Percentiles rank a stretch among this genome's conserved stretches.
Conservation (phyloP, 1,140 invertebrate genomes). For the Drosophila grimshawi region DNA sequence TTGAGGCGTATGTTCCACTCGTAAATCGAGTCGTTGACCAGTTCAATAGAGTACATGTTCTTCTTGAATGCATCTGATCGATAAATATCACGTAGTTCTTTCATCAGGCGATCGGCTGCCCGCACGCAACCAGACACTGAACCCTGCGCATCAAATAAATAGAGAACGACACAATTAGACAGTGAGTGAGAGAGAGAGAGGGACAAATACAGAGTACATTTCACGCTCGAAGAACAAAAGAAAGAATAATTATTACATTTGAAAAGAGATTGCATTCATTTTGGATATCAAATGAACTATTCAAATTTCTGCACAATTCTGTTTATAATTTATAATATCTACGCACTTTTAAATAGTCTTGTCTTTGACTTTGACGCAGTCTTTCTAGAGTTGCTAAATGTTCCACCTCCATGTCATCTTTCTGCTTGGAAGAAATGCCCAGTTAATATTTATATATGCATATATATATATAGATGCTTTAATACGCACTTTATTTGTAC, state of each 20-base stretch:
- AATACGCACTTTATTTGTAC: constrained; percentile 77
- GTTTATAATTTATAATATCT: background rate
- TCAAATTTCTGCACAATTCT: too few relatives aligned
- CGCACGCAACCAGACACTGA: constrained; percentile 97
- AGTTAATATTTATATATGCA: background rate
- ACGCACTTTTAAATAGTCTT: constrained; percentile 91
- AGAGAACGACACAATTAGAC: constrained; percentile 7
- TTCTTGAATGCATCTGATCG: constrained; percentile 99
- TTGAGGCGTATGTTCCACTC: constrained; percentile 99
- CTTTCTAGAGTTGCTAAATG: constrained; percentile 96
- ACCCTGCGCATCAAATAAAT: constrained; percentile 86
- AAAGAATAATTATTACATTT: background rate
- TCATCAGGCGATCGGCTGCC: constrained; percentile 99
- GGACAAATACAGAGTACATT: background rate
- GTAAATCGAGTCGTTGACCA: constrained; percentile 99
- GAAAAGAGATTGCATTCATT: too few relatives aligned
- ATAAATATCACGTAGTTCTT: constrained; percentile 98
- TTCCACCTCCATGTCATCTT: constrained; percentile 96
- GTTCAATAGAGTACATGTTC: constrained; percentile 92
- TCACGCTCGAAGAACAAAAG: background rate
- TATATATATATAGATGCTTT: background rate
- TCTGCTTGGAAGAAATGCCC: constrained; percentile 84
- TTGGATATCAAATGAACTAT: too few relatives aligned
- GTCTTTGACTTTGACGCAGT: constrained; percentile 96
- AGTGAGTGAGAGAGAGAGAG: too few relatives aligned